These are phyloP conservation scores for Phragmatobia fuliginosa DNA, from an alignment of 2,888 invertebrate species.

Conservation along the genomic window DNA sequence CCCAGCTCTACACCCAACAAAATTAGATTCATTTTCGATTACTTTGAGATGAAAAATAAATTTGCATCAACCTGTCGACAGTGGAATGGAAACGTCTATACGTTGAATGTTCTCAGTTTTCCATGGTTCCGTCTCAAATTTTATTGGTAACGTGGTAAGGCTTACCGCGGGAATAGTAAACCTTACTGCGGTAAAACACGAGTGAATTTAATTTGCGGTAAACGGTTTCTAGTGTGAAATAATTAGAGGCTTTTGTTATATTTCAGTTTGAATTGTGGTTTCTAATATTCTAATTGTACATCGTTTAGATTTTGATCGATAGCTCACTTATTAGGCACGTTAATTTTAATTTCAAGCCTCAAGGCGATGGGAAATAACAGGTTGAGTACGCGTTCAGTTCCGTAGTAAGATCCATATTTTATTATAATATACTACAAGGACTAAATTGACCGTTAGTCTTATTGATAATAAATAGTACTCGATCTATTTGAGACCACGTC, in stretches of 20 bases:
- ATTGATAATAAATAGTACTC: no score
- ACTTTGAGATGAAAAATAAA: constrained; percentile 30
- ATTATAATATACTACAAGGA: no score
- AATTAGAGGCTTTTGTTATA: constrained; percentile 17
- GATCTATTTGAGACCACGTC: no score
- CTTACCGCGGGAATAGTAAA: constrained; percentile 17
- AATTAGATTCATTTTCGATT: constrained; percentile 23
- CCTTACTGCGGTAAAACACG: constrained; percentile 19
- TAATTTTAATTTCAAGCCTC: neutral
- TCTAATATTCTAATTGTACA: constrained; percentile 8
- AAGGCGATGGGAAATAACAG: neutral
- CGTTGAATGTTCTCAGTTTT: constrained; percentile 40
- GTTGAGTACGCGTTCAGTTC: no score
- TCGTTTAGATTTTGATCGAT: constrained; percentile 11
- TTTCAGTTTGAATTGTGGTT: constrained; percentile 7
- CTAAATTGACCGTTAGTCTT: no score
- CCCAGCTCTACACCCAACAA: constrained; percentile 25
- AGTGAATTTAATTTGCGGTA: constrained; percentile 24
- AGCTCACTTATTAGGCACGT: neutral
- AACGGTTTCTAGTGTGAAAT: constrained; percentile 18
- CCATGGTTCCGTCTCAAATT: constrained; percentile 32
- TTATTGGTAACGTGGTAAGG: constrained; percentile 28
- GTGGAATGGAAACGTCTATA: constrained; percentile 39
- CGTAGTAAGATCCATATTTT: no score
- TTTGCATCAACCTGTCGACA: constrained; percentile 47